These are phyloP conservation scores for Isoperla grammatica DNA, from an alignment of 2,888 invertebrate genomes.

Conservation along the genomic window DNA sequence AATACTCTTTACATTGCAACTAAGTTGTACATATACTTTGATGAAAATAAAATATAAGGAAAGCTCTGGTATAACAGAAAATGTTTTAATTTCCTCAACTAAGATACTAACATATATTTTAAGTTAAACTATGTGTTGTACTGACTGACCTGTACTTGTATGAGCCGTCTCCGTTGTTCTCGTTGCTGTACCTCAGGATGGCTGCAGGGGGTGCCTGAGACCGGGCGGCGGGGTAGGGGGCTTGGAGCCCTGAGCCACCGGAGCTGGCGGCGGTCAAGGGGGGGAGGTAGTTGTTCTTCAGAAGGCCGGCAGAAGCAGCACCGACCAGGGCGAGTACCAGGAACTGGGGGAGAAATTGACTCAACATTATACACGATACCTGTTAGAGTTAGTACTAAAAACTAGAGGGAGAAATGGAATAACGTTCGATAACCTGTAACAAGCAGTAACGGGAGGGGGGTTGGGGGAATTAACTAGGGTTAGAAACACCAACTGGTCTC, in stretches of 20 bases:
- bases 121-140: background rate
- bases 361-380: no score
- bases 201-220: conserved; percentile 46
- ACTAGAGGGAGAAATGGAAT: no score
- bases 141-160: conserved; percentile 56
- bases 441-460: no score
- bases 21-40: no score
- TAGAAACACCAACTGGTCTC: no score
- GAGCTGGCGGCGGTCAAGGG: conserved; percentile 47
- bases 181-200: conserved; percentile 54
- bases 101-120: no score
- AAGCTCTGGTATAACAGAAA: no score
- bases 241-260: conserved; percentile 43
- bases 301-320: conserved; percentile 46
- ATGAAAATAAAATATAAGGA: no score
- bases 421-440: no score
- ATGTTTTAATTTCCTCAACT: no score
- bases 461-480: no score
- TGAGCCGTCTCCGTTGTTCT: conserved; percentile 57
- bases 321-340: conserved; percentile 44
- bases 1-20: no score
- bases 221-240: conserved; percentile 41
- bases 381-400: background rate
- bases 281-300: conserved; percentile 55
- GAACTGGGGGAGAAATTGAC: conserved; percentile 44